Percentiles rank a stretch among this genome's conserved stretches.
Conservation (phyloP, 2,797 vertebrate genomes). For the Falco concolor region DNA sequence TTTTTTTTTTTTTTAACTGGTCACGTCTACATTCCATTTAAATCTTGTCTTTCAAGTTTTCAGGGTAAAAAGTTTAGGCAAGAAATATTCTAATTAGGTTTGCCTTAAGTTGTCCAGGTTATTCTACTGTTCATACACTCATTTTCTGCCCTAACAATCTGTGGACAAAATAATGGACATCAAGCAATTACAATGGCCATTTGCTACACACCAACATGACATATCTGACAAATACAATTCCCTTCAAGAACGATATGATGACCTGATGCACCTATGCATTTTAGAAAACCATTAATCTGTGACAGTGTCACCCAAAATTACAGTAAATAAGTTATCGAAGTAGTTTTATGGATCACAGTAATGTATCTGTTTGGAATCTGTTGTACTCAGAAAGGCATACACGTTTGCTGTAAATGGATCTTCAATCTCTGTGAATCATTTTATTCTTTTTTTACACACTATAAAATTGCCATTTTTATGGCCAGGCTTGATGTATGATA, state of each 20-base stretch:
- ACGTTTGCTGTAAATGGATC: not conserved
- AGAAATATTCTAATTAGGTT: not conserved
- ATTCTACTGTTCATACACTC: not conserved
- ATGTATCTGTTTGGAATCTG: not conserved
- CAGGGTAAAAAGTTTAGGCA: not conserved
- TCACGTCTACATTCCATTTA: not conserved
- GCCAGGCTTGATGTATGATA: slow-evolving; percentile 6
- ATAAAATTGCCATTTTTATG: slow-evolving; percentile 45
- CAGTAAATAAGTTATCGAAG: slow-evolving; percentile 15
- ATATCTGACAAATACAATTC: not conserved
- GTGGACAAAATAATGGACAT: not conserved
- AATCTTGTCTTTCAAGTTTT: not conserved
- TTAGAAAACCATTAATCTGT: not conserved
- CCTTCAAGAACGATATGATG: not conserved
- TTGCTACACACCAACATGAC: not conserved
- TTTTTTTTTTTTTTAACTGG: not conserved
- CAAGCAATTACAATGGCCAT: not conserved
- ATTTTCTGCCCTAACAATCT: not conserved
- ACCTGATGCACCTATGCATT: not conserved
- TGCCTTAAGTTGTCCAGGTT: not conserved
- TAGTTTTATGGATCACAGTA: not conserved
- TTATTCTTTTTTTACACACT: slow-evolving; percentile 22
- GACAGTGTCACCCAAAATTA: not conserved
- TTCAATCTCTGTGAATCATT: slow-evolving; percentile 25
- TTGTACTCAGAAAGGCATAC: not conserved